Conservation (phyloP, 2,888 invertebrate genomes). For the Eupithecia abbreviata region DNA sequence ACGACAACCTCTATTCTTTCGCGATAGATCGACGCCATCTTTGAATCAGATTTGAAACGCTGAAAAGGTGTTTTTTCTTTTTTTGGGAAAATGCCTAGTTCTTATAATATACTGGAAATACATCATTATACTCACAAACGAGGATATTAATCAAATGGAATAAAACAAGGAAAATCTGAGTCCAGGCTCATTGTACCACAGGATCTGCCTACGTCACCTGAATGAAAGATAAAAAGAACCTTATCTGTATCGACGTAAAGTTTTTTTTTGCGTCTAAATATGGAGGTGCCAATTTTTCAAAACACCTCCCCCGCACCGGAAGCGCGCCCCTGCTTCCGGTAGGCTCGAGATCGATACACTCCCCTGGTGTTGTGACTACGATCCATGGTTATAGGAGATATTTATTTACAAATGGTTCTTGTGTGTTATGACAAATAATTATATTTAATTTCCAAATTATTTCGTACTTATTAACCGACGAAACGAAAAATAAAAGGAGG, state of each 20-base stretch:
- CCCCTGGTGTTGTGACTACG: conserved; percentile 69
- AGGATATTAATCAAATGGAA: conserved; percentile 46
- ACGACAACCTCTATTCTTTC: not conserved
- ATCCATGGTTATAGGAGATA: conserved; percentile 56
- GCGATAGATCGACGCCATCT: not conserved
- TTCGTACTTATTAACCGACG: too few species aligned
- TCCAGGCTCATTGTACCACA: conserved; percentile 53
- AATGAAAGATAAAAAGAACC: conserved; percentile 36
- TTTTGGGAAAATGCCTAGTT: not conserved
- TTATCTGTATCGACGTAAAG: conserved; percentile 52
- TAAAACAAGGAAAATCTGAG: conserved; percentile 58
- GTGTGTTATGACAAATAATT: too few species aligned
- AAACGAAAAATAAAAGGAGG: too few species aligned
- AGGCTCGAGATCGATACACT: conserved; percentile 79
- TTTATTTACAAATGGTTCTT: conserved; percentile 18
- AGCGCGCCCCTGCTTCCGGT: conserved; percentile 75
- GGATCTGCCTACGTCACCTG: conserved; percentile 45
- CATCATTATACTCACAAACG: conserved; percentile 42
- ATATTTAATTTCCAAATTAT: too few species aligned
- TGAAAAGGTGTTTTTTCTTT: not conserved
- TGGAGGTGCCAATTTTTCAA: conserved; percentile 82
- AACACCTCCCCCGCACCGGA: conserved; percentile 74
- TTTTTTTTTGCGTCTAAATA: conserved; percentile 54
- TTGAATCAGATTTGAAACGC: not conserved
- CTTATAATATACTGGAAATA: conserved; percentile 19